These are phyloP conservation scores for Platysteira castanea DNA, from an alignment of 2,113 vertebrate genomes.

Conservation along the genomic window DNA sequence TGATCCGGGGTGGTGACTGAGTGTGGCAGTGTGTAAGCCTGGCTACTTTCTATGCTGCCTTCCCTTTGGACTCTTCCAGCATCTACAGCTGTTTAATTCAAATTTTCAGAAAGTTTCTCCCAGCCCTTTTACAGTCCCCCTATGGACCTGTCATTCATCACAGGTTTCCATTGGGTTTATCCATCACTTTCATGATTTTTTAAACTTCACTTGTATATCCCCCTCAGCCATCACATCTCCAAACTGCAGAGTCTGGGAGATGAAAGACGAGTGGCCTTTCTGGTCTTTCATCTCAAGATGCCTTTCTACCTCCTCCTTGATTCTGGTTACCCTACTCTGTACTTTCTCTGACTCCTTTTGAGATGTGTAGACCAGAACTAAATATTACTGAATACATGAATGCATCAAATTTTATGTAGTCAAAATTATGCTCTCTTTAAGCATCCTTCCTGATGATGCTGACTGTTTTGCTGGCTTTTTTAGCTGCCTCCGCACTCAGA, in stretches of 20 bases:
- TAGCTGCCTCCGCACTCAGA: background rate
- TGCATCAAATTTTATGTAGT: background rate
- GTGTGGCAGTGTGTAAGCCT: background rate
- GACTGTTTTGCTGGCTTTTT: background rate
- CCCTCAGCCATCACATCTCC: background rate
- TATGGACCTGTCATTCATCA: background rate
- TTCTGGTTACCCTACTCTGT: background rate
- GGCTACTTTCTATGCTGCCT: background rate
- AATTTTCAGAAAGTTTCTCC: background rate
- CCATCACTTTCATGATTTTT: background rate
- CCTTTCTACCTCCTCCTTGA: background rate
- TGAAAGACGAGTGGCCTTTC: background rate
- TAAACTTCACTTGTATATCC: background rate
- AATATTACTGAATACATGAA: background rate
- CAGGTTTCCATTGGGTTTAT: background rate
- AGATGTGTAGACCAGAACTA: background rate
- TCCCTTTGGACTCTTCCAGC: background rate
- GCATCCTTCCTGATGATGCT: background rate
- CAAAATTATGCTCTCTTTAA: background rate
- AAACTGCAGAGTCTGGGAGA: background rate
- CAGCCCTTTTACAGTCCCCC: background rate
- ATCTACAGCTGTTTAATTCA: background rate
- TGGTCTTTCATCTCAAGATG: background rate
- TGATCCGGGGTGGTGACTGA: background rate
- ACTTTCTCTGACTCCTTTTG: background rate